Evolutionary conservation across 1,140 invertebrate species (phyloP).

Genomic region (Pissodes strobi): DNA sequence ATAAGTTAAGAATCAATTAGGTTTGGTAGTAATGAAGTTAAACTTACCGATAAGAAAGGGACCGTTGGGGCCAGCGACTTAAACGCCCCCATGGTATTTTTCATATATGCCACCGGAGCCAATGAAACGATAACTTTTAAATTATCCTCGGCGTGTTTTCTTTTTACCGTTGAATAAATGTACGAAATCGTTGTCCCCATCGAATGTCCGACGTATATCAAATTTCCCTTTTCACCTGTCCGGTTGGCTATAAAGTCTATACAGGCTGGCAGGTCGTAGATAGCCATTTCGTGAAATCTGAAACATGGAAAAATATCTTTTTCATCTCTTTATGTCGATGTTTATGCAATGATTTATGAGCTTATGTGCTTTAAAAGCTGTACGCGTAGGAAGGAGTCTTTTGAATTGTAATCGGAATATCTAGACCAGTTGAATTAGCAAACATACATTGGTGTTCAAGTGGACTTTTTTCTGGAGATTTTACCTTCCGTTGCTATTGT

Average conservation of each 20-base stretch:
- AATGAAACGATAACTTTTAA: slow-evolving; percentile 63
- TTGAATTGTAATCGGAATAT: too few relatives aligned
- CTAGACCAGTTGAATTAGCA: too few relatives aligned
- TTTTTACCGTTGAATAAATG: slow-evolving; percentile 49
- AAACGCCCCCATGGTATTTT: slow-evolving; percentile 59
- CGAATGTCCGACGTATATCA: slow-evolving; percentile 62
- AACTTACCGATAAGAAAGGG: slow-evolving; percentile 12
- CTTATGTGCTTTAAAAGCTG: too few relatives aligned
- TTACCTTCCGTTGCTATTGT: too few relatives aligned
- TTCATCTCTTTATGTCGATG: too few relatives aligned
- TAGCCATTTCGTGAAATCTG: slow-evolving; percentile 63
- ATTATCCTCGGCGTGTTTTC: slow-evolving; percentile 54
- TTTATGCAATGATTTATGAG: too few relatives aligned
- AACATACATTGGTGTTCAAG: too few relatives aligned
- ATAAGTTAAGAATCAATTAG: too few relatives aligned
- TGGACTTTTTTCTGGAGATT: too few relatives aligned
- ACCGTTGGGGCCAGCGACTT: slow-evolving; percentile 20
- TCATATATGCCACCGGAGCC: slow-evolving; percentile 73
- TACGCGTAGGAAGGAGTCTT: too few relatives aligned
- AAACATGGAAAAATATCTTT: too few relatives aligned
- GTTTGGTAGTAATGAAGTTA: neutral
- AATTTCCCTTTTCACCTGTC: slow-evolving; percentile 56
- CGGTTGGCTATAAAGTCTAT: slow-evolving; percentile 59
- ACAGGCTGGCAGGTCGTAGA: slow-evolving; percentile 61
- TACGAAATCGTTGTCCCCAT: slow-evolving; percentile 63